Base-by-base conservation (phyloP, 2,113 vertebrate species). In the Ailurus styani region DNA sequence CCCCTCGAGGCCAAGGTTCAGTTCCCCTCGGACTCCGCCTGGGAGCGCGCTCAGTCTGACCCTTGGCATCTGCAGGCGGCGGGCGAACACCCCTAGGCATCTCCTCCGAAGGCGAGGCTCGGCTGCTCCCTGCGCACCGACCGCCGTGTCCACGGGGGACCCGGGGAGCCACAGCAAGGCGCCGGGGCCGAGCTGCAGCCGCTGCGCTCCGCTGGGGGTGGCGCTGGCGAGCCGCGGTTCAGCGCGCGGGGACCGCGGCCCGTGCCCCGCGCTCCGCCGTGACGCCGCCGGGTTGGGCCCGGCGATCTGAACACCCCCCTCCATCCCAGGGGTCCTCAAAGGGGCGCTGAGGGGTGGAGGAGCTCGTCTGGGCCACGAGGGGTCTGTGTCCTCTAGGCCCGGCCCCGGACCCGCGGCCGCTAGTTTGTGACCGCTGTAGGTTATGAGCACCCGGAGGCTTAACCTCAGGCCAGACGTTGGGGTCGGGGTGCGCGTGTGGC, bases 141-240 rank as follows among this genome's bases (percentile, higher is more conserved):
- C 57, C 0, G 9, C 42, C 3, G 27, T 11, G 78, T 75, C 25
- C 45, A 23, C 27, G 1, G 3, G 62, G 83, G 9, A 86, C 34
- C 60, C 7, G 0, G 68, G 79, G 37, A 82, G 57, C 78, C 18
- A 40, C 83, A 20, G 47, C 25, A 47, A 47, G 87, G 75, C 27
- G 25, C n/a, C 10, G 0, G 20, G 82, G 15, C 64, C 18, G 40
- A 40, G 37, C 70, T 97, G 98, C 97, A 96, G 95, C 84, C 98
- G 98, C 98, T 75, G 95, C 14, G 97, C 97, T 98, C 97, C 98
- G 99, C 99, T 99, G 99, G 97, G 98, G 99, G 99, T 99, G 99
- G 99, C 99, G 99, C 99, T 99, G 99, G 99, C 99, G 99, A 99
- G 99, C 99, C 98, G 97, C 98, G 96, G 93, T 97, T 96, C 84